Base-by-base conservation (phyloP, 1,140 invertebrate genomes). In the Apolygus lucorum region DNA sequence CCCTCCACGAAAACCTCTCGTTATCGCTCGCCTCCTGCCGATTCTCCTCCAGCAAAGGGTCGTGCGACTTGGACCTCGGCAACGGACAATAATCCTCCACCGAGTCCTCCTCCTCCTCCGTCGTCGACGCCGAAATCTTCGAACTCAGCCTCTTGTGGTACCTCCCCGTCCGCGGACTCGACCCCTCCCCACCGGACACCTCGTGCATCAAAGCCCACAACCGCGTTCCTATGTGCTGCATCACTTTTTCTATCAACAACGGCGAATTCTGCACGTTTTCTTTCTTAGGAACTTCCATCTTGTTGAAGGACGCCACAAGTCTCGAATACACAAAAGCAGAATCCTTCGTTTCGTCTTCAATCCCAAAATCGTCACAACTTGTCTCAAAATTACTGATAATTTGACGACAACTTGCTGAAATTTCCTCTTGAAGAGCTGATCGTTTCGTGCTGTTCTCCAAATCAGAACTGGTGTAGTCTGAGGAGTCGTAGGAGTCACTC, bases 161-260 rank as follows among this genome's bases (percentile, higher is more conserved):
- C 4, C 81, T 78, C 8, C 52, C 21, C 17, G 52, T n/a, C 65
- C 70, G 71, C 1, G 73, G 73, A 42, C 73, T 72, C 25, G 71
- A 71, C 27, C 74, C 75, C 63, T 76, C 72, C 52, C 75, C 75
- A 63, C 75, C 72, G 54, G 76, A 76, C 1, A 95, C 92, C 76
- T 95, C 92, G 76, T 94, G 92, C 93, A 96, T 96, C 28, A 95
- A 80, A 0, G 92, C 91, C 1, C 93, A 90, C 28, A 96, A 78
- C n/a, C 92, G 79, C 52, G 90, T 90, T 1, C 92, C 91, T 54
- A 96, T 95, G 73, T 96, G 92, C 71, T 93, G 88, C 90, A 95
- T 93, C 0, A 95, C 92, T 81, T 93, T 93, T 13, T 91, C 90
- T 54, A 93, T 89, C n/a, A 95, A 77, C 0, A 92, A 90, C 0